Evolutionary conservation across 2,113 vertebrate species (phyloP).

Genomic region (Hyperopisus bebe): DNA sequence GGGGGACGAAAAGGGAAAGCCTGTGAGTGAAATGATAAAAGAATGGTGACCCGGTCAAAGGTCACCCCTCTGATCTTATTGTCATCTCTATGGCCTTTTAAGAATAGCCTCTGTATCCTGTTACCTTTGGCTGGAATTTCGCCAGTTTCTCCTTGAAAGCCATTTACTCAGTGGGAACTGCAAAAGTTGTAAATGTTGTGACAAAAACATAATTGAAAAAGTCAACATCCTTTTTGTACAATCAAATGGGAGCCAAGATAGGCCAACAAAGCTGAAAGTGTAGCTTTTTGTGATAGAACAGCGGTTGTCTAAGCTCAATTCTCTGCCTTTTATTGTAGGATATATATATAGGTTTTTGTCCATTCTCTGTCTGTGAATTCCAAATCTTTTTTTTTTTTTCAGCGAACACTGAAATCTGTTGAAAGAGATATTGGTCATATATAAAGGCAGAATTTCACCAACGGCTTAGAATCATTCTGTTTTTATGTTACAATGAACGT

Average conservation of each 20-base stretch:
- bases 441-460: background rate
- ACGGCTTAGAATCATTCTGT: background rate
- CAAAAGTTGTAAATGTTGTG: conserved; percentile 49
- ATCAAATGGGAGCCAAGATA: conserved; percentile 22
- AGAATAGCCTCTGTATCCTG: conserved; percentile 67
- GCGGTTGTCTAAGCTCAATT: background rate
- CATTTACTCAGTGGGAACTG: conserved; percentile 44
- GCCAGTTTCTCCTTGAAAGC: conserved; percentile 48
- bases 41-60: conserved; percentile 67
- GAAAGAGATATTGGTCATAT: conserved; percentile 4
- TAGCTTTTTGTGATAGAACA: conserved; percentile 24
- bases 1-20: conserved; percentile 58
- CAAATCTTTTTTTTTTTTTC: background rate
- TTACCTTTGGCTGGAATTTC: conserved; percentile 61
- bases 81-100: conserved; percentile 56
- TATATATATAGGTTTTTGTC: conserved; percentile 16
- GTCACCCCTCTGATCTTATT: conserved; percentile 73
- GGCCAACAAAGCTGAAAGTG: conserved; percentile 14
- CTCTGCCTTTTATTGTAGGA: conserved; percentile 12
- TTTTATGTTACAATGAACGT: background rate
- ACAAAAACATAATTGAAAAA: conserved; percentile 36
- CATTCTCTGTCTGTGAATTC: conserved; percentile 16
- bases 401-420: background rate
- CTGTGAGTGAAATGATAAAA: conserved; percentile 54
- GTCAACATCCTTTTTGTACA: conserved; percentile 44